phyloP scores from a whole-genome alignment of 2,888 invertebrate genomes.

The Mamestra brassicae region DNA sequence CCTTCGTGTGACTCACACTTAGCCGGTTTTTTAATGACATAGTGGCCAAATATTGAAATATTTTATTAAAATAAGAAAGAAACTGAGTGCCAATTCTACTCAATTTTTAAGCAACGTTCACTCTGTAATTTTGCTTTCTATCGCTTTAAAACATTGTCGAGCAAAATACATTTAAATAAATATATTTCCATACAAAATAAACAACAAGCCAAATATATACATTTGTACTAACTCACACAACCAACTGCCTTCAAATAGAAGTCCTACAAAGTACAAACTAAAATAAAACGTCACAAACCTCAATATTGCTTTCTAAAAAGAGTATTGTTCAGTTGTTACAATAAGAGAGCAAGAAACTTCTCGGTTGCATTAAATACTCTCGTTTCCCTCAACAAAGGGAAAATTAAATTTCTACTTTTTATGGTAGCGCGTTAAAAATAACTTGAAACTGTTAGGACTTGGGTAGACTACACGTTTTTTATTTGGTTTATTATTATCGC shows the following conservation, averaged over 20 bases:
- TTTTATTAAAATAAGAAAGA: too few species aligned
- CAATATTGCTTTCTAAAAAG: slow-evolving; percentile 37
- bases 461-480: slow-evolving; percentile 2
- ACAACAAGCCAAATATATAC: neutral
- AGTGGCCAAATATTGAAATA: too few species aligned
- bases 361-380: slow-evolving; percentile 68
- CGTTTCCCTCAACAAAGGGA: slow-evolving; percentile 60
- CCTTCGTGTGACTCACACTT: too few species aligned
- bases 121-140: too few species aligned
- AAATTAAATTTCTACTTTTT: slow-evolving; percentile 66
- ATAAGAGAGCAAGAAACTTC: slow-evolving; percentile 39
- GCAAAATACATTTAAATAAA: too few species aligned
- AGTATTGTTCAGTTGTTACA: slow-evolving; percentile 35
- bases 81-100: too few species aligned
- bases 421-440: slow-evolving; percentile 57
- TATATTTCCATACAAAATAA: neutral
- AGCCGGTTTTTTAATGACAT: too few species aligned
- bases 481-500: neutral
- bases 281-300: slow-evolving; percentile 16
- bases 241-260: neutral
- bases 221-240: neutral
- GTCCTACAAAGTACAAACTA: neutral
- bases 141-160: too few species aligned
- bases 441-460: slow-evolving; percentile 36
- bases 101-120: too few species aligned